Conservation (phyloP, 2,888 invertebrate species). For the Eilema caniola region DNA sequence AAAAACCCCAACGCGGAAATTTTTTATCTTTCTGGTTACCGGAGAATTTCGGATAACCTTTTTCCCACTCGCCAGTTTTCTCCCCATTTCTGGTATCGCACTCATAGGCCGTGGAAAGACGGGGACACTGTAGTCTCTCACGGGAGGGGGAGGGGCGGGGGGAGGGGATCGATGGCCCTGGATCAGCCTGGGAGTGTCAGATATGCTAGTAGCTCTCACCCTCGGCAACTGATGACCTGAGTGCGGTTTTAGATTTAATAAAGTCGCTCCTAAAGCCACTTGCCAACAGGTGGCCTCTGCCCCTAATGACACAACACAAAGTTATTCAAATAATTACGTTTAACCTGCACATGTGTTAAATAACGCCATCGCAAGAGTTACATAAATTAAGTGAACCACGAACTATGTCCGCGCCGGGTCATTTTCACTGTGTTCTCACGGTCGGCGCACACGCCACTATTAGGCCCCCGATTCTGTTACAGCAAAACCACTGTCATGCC, state of each 20-base stretch:
- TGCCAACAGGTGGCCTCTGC: background rate
- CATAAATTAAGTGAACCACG: conserved; percentile 18
- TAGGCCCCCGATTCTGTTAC: no score
- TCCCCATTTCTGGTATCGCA: background rate
- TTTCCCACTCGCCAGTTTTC: background rate
- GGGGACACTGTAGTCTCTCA: no score
- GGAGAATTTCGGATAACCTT: background rate
- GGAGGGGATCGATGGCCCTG: no score
- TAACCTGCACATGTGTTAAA: conserved; percentile 13
- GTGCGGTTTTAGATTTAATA: no score
- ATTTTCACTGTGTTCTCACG: conserved; percentile 54
- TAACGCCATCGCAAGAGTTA: conserved; percentile 15
- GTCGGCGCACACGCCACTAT: conserved; percentile 48
- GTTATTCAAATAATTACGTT: conserved; percentile 1
- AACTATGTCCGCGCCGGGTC: conserved; percentile 22
- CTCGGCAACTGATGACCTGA: no score
- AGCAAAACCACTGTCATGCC: no score
- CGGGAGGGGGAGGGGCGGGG: no score
- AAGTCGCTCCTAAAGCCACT: background rate
- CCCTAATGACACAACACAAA: conserved; percentile 1
- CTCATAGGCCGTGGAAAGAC: background rate
- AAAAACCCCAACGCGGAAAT: background rate
- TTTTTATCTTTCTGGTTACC: background rate
- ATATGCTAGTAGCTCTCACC: no score
- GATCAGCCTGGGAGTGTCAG: no score